Evolutionary conservation across 2,888 invertebrate genomes (phyloP).

Genomic region (Trachelus stipa): DNA sequence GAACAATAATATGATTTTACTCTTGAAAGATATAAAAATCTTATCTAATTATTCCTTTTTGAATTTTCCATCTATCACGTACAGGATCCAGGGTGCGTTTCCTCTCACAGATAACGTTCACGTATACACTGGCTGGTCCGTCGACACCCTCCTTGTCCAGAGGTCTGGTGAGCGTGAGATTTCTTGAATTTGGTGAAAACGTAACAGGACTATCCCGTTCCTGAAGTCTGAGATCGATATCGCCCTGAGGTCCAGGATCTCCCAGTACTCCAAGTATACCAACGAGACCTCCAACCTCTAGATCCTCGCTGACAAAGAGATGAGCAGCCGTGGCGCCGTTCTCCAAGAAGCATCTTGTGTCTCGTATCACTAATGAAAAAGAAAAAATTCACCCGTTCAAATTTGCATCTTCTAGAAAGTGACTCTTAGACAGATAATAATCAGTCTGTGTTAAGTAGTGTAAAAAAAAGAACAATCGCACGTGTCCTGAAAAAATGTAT

Average conservation of each 20-base stretch:
- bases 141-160: slow-evolving; percentile 87
- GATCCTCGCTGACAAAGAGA: slow-evolving; percentile 90
- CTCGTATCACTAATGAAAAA: slow-evolving; percentile 74
- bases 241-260: slow-evolving; percentile 80
- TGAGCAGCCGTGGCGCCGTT: slow-evolving; percentile 92
- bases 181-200: slow-evolving; percentile 82
- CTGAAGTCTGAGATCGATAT: slow-evolving; percentile 82
- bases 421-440: not conserved
- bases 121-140: slow-evolving; percentile 87
- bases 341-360: slow-evolving; percentile 90
- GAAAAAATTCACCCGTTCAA: not conserved
- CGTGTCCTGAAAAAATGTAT: not conserved
- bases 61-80: slow-evolving; percentile 17
- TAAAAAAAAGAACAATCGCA: not conserved
- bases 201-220: slow-evolving; percentile 84
- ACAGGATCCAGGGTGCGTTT: slow-evolving; percentile 83
- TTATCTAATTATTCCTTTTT: not conserved
- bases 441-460: not conserved
- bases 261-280: slow-evolving; percentile 86
- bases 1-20: slow-evolving; percentile 10
- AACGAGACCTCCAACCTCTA: slow-evolving; percentile 81
- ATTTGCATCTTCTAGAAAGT: not conserved
- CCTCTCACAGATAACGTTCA: slow-evolving; percentile 87
- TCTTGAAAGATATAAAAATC: not conserved
- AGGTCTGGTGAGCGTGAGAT: slow-evolving; percentile 80